phyloP scores from a whole-genome alignment of 2,888 invertebrate genomes.

The Phortica magna region DNA sequence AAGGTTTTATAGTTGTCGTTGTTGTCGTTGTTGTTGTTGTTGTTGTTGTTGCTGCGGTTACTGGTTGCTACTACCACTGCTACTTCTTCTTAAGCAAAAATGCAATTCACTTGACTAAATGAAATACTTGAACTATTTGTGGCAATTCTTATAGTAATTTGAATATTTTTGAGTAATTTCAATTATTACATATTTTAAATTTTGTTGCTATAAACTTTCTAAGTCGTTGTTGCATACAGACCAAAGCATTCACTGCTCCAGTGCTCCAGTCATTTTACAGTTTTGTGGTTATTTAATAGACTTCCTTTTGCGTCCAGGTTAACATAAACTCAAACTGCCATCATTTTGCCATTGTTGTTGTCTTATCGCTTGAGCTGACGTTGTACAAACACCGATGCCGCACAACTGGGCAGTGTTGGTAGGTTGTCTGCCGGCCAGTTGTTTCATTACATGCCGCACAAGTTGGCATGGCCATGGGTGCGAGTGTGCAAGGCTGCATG shows the following conservation, averaged over 20 bases:
- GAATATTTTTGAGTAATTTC: neutral
- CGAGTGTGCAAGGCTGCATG: too few relatives aligned
- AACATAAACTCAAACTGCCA: neutral
- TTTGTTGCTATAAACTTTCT: too few relatives aligned
- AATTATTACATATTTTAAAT: neutral
- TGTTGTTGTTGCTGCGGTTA: neutral
- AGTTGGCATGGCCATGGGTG: neutral
- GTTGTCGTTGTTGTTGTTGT: neutral
- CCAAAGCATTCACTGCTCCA: too few relatives aligned
- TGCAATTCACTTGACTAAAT: neutral
- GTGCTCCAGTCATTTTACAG: too few relatives aligned
- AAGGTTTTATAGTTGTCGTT: too few relatives aligned
- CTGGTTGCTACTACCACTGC: neutral
- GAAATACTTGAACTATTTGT: neutral
- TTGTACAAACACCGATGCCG: neutral
- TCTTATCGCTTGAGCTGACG: constrained; percentile 3
- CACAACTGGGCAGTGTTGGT: neutral
- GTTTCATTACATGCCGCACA: neutral
- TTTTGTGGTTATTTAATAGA: neutral
- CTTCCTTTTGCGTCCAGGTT: neutral
- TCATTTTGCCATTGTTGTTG: constrained; percentile 11
- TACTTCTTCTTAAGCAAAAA: neutral
- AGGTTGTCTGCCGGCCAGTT: neutral
- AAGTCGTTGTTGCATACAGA: too few relatives aligned
- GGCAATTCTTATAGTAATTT: neutral